Base-by-base conservation (phyloP, 2,888 invertebrate genomes). In the Bimastos eiseni region DNA sequence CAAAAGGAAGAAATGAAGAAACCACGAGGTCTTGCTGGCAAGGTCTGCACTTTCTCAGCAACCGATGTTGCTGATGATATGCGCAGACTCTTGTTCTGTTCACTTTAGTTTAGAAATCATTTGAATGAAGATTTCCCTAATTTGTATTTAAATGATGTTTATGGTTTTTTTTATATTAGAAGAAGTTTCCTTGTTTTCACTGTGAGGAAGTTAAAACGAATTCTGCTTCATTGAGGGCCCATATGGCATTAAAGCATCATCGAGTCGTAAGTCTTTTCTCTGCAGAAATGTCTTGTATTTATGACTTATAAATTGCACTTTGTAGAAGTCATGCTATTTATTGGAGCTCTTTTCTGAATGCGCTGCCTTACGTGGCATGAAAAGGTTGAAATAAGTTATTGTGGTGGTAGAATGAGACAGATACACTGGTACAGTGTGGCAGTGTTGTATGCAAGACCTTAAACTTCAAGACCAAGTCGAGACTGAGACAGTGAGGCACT, bases 241-340 rank as follows among this genome's bases (percentile, higher is more conserved):
- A 86, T 37, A 86, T 86, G 86, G 86, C 86, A 36, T 19, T 24
- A 37, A 86, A 86, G 24, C 86, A 86, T 86, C 86, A 86, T 70
- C 70, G 70, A n/a, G n/a, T 70, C n/a, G 30, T 70, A 70, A 70
- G 70, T n/a, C 70, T 30, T 30, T 55, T 55, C 6, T 55, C 6
- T 30, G n/a, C 30, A n/a, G 70, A 70, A 70, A n/a, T 11, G 11
- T n/a, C 5, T 70, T 70, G 70, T 70, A 70, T n/a, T 70, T n/a
- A 3, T 70, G 30, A 70, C 13, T 30, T n/a, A 70, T n/a, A 70
- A n/a, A n/a, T n/a, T 1, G 30, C 55, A 3, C 55, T n/a, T 70
- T 30, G n/a, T 70, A 70, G 30, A 70, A 17, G 49, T 49, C 1
- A 8, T 70, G 30, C 70, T 70, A 70, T 70, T 49, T n/a, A 13